Percentiles rank a stretch among this genome's conserved stretches.
Evolutionary conservation across 2,888 invertebrate genomes (phyloP).

Genomic region (Nomada hirtipes): DNA sequence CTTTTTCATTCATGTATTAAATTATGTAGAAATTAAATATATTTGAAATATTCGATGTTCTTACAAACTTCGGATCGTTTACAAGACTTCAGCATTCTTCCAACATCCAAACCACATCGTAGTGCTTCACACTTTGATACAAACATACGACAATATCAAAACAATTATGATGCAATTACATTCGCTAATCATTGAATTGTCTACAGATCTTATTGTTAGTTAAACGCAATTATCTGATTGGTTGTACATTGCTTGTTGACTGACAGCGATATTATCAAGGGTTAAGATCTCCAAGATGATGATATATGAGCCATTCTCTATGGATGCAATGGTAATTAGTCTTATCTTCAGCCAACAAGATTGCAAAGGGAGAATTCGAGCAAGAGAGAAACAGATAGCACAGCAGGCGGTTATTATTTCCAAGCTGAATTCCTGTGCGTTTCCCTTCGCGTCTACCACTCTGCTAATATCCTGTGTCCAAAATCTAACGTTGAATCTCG

Average conservation of each 20-base stretch:
- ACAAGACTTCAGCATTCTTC: not conserved
- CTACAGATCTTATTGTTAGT: constrained; percentile 4
- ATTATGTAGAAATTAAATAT: no score
- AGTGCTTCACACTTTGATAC: not conserved
- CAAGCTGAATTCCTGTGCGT: constrained; percentile 68
- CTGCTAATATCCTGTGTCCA: constrained; percentile 72
- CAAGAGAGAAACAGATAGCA: constrained; percentile 63
- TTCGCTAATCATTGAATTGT: not conserved
- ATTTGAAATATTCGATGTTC: no score
- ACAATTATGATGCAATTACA: not conserved
- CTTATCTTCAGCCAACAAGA: constrained; percentile 77
- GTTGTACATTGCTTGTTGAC: constrained; percentile 65
- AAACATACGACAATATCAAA: not conserved
- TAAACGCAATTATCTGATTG: constrained; percentile 37
- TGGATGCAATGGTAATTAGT: constrained; percentile 79
- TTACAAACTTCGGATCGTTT: no score
- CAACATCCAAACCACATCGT: not conserved
- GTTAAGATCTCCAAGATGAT: constrained; percentile 69
- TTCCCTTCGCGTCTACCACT: constrained; percentile 60
- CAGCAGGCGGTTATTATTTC: constrained; percentile 66
- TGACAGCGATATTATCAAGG: constrained; percentile 74
- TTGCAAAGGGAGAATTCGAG: constrained; percentile 65
- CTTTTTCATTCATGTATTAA: no score
- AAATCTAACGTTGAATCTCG: constrained; percentile 73
- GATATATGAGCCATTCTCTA: constrained; percentile 71